Evolutionary conservation across 2,888 invertebrate genomes (phyloP), one percentile per base, ranked within the genome.

Genomic region (Alitta virens): DNA sequence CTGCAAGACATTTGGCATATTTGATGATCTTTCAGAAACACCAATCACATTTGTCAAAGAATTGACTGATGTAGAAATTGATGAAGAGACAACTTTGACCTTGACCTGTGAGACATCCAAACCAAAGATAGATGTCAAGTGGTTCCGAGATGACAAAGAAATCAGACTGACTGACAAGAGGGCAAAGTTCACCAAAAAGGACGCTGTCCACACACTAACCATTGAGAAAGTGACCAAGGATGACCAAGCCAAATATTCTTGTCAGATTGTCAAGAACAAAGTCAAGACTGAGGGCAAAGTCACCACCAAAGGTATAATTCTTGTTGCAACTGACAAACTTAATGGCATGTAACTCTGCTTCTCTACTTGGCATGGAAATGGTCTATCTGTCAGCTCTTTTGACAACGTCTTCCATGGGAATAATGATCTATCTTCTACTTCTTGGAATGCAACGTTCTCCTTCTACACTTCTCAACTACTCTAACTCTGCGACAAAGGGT

Each of bases 81-180:
- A 69, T 33, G 77, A 77, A 63, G 65, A 71, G 23, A 71, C 72
- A 23, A 70, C 68, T 72, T 94, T 92, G 0, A 88, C 87, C 38
- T 94, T 97, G 79, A 91, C 92, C 75, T 90, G 94, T 70, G 94
- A 95, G 81, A 85, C 96, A n/a, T 94, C 93, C 24, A 95, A 95
- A 84, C 95, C 94, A 51, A 95, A 96, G 80, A 94, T 94, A 18
- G 84, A 92, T 60, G 93, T 95, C 1, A 88, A 90, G 68, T 96
- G 96, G 96, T 93, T 90, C 79, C 93, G 94, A 79, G 88, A 94
- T 75, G 76, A 61, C 23, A 51, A 54, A 27, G 42, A 62, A 72
- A 70, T 68, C 68, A 73, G 91, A 94, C 79, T 91, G n/a, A 38
- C 52, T 23, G 52, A 51, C 23, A 33, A 18, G 46, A 73, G 70